A percentile compares a stretch with the other conserved stretches of the same genome.
Evolutionary conservation across 2,113 vertebrate species (phyloP).

Genomic region (Heliornis fulica): DNA sequence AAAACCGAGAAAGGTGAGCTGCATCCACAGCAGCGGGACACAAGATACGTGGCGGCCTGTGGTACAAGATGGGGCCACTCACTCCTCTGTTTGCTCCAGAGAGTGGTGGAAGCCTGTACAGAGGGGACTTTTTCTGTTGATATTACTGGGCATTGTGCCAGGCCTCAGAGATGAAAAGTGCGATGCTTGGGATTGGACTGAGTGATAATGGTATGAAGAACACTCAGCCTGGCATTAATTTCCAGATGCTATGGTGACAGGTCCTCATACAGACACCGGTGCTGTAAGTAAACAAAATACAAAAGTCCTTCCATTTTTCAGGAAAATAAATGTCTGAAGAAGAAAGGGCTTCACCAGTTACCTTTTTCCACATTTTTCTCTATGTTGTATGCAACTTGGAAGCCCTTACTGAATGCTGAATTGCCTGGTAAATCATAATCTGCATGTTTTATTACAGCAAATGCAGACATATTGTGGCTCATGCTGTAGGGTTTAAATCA

Average conservation of each 20-base stretch:
- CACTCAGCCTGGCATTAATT: background rate
- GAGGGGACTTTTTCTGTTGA: background rate
- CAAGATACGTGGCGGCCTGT: background rate
- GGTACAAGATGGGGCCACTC: fast-evolving
- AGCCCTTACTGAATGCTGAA: background rate
- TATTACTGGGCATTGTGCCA: background rate
- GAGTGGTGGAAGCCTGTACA: background rate
- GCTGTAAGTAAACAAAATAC: background rate
- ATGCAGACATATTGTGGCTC: constrained; percentile 17
- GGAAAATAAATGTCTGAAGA: background rate
- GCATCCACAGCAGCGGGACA: background rate
- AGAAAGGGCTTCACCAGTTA: background rate
- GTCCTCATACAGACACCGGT: background rate
- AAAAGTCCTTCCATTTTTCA: background rate
- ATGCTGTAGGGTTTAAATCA: constrained; percentile 44
- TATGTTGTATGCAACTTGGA: background rate
- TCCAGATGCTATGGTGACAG: background rate
- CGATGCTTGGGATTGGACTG: background rate
- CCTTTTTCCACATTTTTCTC: background rate
- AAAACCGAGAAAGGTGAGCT: fast-evolving
- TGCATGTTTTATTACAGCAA: background rate
- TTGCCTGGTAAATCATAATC: background rate
- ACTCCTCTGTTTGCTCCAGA: background rate
- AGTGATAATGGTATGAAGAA: background rate
- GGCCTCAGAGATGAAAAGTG: background rate